These are phyloP conservation scores for Petaurus breviceps DNA, from an alignment of 2,113 vertebrate genomes.

Conservation along the genomic window DNA sequence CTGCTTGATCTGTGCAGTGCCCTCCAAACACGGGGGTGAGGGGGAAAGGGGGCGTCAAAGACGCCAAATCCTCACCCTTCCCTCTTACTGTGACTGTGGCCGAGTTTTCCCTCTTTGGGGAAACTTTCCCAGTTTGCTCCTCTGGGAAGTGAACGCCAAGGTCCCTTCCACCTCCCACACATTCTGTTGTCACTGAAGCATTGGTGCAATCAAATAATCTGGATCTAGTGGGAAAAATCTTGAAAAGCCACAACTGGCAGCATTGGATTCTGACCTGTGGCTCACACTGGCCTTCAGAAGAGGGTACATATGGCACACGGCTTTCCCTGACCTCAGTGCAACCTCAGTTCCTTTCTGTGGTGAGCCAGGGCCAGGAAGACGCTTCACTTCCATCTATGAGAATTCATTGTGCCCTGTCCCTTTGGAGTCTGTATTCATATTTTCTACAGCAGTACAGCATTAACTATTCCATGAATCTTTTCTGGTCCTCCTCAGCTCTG, in stretches of 20 bases:
- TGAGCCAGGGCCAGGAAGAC: neutral
- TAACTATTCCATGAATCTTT: neutral
- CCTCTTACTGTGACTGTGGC: no score
- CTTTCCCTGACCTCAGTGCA: neutral
- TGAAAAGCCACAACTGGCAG: neutral
- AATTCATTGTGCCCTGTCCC: neutral
- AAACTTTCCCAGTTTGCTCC: no score
- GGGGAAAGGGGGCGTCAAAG: no score
- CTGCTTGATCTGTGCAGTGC: neutral
- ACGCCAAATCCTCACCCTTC: neutral
- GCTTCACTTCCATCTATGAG: neutral
- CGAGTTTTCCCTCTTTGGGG: neutral
- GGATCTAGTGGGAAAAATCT: neutral
- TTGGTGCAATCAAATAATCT: neutral
- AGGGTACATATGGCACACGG: neutral
- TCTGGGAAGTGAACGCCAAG: neutral
- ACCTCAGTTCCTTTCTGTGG: neutral
- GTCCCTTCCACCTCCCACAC: neutral
- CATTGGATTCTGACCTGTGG: neutral
- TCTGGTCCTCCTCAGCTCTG: neutral
- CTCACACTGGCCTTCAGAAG: neutral
- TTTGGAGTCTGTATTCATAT: neutral
- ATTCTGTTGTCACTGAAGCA: neutral
- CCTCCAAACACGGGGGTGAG: no score
- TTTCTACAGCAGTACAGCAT: neutral